Base-by-base conservation (phyloP, 2,888 invertebrate species). In the Drosophila ochracea region DNA sequence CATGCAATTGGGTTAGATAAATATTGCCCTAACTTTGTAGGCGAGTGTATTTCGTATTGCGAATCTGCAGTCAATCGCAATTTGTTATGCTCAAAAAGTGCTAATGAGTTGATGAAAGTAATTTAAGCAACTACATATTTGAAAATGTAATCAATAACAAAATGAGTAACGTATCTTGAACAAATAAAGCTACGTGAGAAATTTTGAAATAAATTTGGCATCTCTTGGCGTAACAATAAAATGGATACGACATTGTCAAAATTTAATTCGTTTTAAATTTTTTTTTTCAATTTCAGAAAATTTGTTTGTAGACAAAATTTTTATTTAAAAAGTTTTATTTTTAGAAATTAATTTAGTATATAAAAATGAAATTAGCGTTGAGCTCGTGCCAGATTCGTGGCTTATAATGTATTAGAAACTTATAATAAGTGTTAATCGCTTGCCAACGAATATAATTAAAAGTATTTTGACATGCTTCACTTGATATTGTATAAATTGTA, bases 1-100 rank as follows among this genome's bases (percentile, higher is more conserved):
- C 11, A n/a, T 68, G 35, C 65, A 75, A 71, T 74, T 81, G 88
- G 88, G 88, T 81, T 71, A 84, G 25, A 41, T 70, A 78, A 82
- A 84, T 55, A 84, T 87, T 71, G 68, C 47, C 61, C 55, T 66
- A 77, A 30, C 71, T 76, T 39, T 69, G 59, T 57, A n/a, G 60
- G 52, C 28, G 64, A 52, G 67, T 76, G 60, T 47, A 50, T 53
- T 55, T 50, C 52, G 54, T 53, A 28, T 43, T 41, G 70, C 65
- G 37, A 67, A 76, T 64, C 50, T 39, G 47, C 21, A 39, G 33
- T 54, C 50, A 35, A 41, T 39, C 31, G 62, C 62, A 64, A 61
- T 61, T 65, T 21, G 39, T 52, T 47, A 33, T 49, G 28, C 31
- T 31, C 35, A 47, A 53, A 52, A 52, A 35, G 83, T 82, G 82